Evolutionary conservation across 2,797 vertebrate genomes (phyloP).

Genomic region (Oryzias dopingdopingensis): DNA sequence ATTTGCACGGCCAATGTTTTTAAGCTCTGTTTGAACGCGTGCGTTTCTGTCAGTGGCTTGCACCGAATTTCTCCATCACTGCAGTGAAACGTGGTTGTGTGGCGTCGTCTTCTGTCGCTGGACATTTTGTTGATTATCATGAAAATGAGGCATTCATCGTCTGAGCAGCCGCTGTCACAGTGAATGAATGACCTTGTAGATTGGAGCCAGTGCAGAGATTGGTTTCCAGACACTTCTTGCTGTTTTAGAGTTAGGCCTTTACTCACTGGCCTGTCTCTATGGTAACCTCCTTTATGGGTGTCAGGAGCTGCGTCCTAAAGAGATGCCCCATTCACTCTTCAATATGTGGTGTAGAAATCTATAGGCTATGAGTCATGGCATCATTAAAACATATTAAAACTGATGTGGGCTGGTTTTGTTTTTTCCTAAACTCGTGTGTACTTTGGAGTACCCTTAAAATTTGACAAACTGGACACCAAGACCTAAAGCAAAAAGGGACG

Average conservation of each 20-base stretch:
- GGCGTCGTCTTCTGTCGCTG: constrained; percentile 42
- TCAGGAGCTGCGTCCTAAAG: constrained; percentile 66
- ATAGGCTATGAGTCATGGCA: constrained; percentile 26
- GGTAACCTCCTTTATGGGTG: constrained; percentile 80
- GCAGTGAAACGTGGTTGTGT: constrained; percentile 15
- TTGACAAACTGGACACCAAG: no score
- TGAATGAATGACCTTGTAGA: constrained; percentile 74
- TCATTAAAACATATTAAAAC: constrained; percentile 4
- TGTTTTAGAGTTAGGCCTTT: constrained; percentile 74
- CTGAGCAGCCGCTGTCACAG: constrained; percentile 67
- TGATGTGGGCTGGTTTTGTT: neutral
- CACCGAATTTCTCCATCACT: constrained; percentile 32
- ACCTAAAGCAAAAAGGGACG: no score
- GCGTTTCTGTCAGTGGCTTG: constrained; percentile 29
- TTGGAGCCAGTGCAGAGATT: constrained; percentile 63
- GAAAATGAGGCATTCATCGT: constrained; percentile 65
- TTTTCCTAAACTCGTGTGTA: constrained; percentile 1
- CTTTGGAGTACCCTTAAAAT: no score
- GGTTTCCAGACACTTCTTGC: constrained; percentile 76
- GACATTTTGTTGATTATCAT: constrained; percentile 67
- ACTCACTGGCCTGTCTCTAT: constrained; percentile 80
- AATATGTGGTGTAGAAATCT: constrained; percentile 25
- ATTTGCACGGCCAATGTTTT: constrained; percentile 18
- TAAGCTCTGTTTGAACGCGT: constrained; percentile 1
- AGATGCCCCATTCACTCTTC: constrained; percentile 36